phyloP scores from a whole-genome alignment of 1,140 invertebrate genomes.

The Heterodera schachtii region DNA sequence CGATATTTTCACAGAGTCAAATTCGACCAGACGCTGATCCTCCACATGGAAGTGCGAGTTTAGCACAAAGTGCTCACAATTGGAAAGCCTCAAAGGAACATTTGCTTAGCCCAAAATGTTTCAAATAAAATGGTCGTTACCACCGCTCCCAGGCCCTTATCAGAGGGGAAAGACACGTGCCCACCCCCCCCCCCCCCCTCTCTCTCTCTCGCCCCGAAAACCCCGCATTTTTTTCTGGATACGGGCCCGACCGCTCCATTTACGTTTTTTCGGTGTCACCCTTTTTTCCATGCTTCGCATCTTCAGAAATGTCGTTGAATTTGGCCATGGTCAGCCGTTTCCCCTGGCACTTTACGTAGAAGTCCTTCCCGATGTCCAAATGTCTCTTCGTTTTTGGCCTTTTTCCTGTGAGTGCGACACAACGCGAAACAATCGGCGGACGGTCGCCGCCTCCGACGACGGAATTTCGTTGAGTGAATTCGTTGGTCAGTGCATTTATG shows the following conservation, averaged over 20 bases:
- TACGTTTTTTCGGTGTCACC: too few relatives aligned
- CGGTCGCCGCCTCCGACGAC: background rate
- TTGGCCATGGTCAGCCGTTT: background rate
- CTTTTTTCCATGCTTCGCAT: background rate
- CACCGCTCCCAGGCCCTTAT: too few relatives aligned
- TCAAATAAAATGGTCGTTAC: too few relatives aligned
- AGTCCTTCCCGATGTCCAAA: constrained; percentile 20
- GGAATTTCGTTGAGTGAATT: background rate
- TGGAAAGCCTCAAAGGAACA: background rate
- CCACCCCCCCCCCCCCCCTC: too few relatives aligned
- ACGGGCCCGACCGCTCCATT: too few relatives aligned
- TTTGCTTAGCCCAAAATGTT: too few relatives aligned
- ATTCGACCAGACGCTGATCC: constrained; percentile 35
- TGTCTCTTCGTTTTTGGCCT: background rate
- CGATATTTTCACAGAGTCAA: constrained; percentile 35
- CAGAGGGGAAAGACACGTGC: too few relatives aligned
- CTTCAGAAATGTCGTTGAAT: background rate
- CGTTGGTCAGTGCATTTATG: background rate
- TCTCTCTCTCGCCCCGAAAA: too few relatives aligned
- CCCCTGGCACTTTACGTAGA: constrained; percentile 22
- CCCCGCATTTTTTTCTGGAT: too few relatives aligned
- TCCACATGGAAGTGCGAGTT: constrained; percentile 20
- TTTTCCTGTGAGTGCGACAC: background rate
- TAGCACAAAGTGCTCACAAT: constrained; percentile 11
- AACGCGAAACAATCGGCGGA: background rate